Conservation (phyloP, 1,140 invertebrate species). For the Solenopsis invicta region DNA sequence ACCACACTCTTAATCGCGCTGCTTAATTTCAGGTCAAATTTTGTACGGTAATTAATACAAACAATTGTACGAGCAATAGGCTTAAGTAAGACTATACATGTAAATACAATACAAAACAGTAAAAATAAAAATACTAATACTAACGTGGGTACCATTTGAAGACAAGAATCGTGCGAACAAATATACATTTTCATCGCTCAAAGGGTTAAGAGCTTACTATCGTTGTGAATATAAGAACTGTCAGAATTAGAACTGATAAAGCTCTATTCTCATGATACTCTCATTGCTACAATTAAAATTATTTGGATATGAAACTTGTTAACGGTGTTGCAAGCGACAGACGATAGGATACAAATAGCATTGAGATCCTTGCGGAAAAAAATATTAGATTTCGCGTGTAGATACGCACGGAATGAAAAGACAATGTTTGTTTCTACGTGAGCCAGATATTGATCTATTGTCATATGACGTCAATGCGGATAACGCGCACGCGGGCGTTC, state of each 20-base stretch:
- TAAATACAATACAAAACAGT: too few species aligned
- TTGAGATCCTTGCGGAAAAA: not conserved
- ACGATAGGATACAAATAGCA: not conserved
- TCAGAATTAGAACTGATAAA: not conserved
- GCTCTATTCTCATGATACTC: not conserved
- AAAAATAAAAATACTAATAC: too few species aligned
- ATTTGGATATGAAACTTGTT: not conserved
- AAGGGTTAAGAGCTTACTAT: not conserved
- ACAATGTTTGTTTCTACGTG: constrained; percentile 38
- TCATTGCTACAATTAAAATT: not conserved
- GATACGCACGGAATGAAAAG: constrained; percentile 15
- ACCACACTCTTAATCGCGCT: too few species aligned
- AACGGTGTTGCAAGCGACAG: not conserved
- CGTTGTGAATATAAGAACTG: too few species aligned
- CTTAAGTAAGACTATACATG: too few species aligned
- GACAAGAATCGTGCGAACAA: too few species aligned
- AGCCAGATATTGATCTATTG: constrained; percentile 52
- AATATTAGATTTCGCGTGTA: not conserved
- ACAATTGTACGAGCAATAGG: too few species aligned
- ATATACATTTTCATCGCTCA: too few species aligned
- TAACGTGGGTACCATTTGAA: too few species aligned
- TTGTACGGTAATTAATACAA: too few species aligned
- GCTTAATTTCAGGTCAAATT: too few species aligned
- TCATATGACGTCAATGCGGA: constrained; percentile 12
- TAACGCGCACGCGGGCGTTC: not conserved